Conservation (phyloP, 2,113 vertebrate species). For the Vanacampus margaritifer region DNA sequence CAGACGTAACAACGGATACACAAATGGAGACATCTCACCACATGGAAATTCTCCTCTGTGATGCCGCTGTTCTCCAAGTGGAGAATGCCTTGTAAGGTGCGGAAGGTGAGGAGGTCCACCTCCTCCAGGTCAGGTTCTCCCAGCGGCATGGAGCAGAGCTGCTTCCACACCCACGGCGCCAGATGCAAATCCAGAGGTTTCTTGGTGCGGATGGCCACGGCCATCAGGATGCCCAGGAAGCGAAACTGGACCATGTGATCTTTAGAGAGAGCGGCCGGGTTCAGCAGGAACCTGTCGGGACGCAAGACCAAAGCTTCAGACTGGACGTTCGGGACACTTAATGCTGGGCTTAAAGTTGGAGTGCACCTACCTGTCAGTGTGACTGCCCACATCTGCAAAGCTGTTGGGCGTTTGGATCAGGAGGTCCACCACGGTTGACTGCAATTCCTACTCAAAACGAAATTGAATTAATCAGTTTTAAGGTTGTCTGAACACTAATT, state of each 20-base stretch:
- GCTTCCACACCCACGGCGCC: constrained; percentile 80
- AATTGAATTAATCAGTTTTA: background rate
- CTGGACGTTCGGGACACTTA: background rate
- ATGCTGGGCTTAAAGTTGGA: background rate
- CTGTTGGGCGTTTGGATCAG: constrained; percentile 78
- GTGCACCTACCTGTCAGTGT: constrained; percentile 77
- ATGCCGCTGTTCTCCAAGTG: constrained; percentile 77
- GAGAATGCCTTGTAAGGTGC: constrained; percentile 75
- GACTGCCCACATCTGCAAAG: constrained; percentile 76
- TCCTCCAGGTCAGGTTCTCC: constrained; percentile 73
- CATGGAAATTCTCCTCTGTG: constrained; percentile 78
- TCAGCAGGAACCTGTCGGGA: constrained; percentile 71
- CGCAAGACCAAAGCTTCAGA: background rate
- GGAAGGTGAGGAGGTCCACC: constrained; percentile 78
- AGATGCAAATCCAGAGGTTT: constrained; percentile 79
- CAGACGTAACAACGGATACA: background rate
- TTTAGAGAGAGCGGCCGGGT: constrained; percentile 68
- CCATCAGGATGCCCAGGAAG: constrained; percentile 80
- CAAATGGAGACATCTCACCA: constrained; percentile 62
- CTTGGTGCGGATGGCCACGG: constrained; percentile 77
- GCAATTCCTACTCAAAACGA: constrained; percentile 67
- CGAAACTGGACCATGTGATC: constrained; percentile 77
- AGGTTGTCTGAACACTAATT: background rate
- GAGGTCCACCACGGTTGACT: constrained; percentile 76
- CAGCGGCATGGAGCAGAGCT: constrained; percentile 77